These are phyloP conservation scores for Coluber constrictor DNA, from an alignment of 2,797 vertebrate genomes.

Conservation along the genomic window DNA sequence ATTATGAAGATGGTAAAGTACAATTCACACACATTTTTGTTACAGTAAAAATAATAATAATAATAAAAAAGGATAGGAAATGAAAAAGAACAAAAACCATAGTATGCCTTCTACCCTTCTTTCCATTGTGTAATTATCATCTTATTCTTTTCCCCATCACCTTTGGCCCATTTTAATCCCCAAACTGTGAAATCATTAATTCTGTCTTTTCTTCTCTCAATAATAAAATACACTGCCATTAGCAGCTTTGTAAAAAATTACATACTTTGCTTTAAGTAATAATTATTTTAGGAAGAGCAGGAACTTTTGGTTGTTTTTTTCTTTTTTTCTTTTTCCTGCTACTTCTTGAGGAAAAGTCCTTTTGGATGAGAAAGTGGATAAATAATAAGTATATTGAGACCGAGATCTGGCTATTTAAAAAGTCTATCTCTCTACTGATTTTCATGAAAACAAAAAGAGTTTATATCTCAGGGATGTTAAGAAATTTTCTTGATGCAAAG, in stretches of 20 bases:
- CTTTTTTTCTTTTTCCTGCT: not conserved
- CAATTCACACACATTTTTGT: not conserved
- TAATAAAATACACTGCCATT: not conserved
- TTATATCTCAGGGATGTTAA: not conserved
- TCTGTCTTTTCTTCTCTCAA: not conserved
- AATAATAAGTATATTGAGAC: not conserved
- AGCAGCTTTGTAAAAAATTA: not conserved
- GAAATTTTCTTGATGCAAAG: not conserved
- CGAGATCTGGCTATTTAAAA: not conserved
- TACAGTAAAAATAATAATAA: not conserved
- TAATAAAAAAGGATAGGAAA: not conserved
- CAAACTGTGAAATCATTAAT: not conserved
- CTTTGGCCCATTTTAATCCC: not conserved
- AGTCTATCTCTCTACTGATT: not conserved
- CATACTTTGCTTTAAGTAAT: not conserved
- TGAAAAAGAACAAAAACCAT: not conserved
- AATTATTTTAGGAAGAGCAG: not conserved
- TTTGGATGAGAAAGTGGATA: not conserved
- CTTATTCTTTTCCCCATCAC: not conserved
- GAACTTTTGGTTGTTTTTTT: not conserved
- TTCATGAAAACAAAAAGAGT: not conserved
- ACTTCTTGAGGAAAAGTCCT: not conserved
- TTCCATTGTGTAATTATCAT: not conserved
- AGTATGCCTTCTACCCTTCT: not conserved
- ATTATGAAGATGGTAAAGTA: not conserved